Evolutionary conservation across 1,140 invertebrate genomes (phyloP), one percentile per base, ranked within the genome.

Genomic region (Bombus sibiricus): DNA sequence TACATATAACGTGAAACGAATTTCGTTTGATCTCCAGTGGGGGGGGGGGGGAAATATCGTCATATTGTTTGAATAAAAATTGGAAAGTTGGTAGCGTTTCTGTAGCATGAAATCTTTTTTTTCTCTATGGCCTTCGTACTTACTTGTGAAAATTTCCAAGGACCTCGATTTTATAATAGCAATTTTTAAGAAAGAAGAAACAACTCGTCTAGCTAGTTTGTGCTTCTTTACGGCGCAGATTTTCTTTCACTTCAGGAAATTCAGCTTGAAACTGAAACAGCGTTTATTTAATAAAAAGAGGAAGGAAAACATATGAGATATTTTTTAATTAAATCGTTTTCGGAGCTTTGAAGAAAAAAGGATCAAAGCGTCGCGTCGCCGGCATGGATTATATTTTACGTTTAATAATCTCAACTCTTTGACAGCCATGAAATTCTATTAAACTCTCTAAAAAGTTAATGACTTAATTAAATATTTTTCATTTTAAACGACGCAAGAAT

Each of bases 261-360:
- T n/a, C 37, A 43, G 15, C 39, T n/a, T 78, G 18, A 34, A 68
- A 43, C 62, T 34, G 32, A 10, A 43, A 4, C 39, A 25, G n/a
- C 18, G 39, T 43, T 28, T 79, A 47, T 79, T 9, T 22, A 53
- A 37, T 47, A 47, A 80, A 66, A 53, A 41, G 18, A n/a, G 43
- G 57, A 53, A 69, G 66, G 10, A 5, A 66, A 43, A 43, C 22
- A 6, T 28, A 66, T 9, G 39, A 79, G 66, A 68, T 18, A 43
- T 28, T 43, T 79, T 66, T 79, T 68, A 79, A 79, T 79, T 79
- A 68, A 79, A 79, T 79, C 41, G 39, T 71, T 59, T 57, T 80
- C 43, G 32, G n/a, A n/a, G 22, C 41, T 53, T 28, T 39, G 6
- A 34, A 28, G n/a, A 9, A 15, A 41, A 57, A 66, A 41, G 32